Evolutionary conservation across 2,888 invertebrate genomes (phyloP).

Genomic region (Malthinus flaveolus): DNA sequence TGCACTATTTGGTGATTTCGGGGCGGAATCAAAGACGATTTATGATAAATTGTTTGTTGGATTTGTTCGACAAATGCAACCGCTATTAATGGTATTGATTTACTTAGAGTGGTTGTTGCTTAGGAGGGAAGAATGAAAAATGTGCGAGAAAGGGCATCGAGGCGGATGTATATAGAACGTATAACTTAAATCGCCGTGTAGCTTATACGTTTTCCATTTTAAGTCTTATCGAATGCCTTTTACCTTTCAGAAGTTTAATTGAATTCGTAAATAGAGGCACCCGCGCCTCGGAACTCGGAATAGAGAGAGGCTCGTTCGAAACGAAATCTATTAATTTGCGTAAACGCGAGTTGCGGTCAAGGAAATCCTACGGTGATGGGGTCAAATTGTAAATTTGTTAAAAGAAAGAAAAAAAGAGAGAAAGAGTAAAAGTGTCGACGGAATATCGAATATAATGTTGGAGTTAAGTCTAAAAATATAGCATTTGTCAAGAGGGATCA

Average conservation of each 20-base stretch:
- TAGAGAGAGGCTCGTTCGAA: slow-evolving; percentile 11
- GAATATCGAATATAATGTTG: slow-evolving; percentile 4
- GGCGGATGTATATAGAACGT: no score
- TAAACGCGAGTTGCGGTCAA: slow-evolving; percentile 14
- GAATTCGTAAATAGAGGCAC: slow-evolving; percentile 23
- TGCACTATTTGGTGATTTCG: slow-evolving; percentile 27
- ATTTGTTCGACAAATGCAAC: background rate
- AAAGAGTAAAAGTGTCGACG: background rate
- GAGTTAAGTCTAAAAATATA: slow-evolving; percentile 31
- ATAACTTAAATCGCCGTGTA: no score
- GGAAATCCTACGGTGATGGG: slow-evolving; percentile 2
- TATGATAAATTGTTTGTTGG: slow-evolving; percentile 1
- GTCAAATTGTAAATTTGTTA: no score
- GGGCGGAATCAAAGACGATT: background rate
- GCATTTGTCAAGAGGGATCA: slow-evolving; percentile 49
- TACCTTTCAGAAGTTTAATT: slow-evolving; percentile 26
- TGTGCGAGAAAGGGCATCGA: no score
- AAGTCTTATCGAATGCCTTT: no score
- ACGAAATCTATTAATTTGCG: slow-evolving; percentile 18
- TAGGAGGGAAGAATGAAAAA: no score
- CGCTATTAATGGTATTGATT: no score
- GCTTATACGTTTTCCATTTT: no score
- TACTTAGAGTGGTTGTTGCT: no score
- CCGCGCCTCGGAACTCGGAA: slow-evolving; percentile 2
- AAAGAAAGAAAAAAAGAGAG: no score